Base-by-base conservation (phyloP, 2,888 invertebrate genomes). In the Petrolisthes manimaculis region DNA sequence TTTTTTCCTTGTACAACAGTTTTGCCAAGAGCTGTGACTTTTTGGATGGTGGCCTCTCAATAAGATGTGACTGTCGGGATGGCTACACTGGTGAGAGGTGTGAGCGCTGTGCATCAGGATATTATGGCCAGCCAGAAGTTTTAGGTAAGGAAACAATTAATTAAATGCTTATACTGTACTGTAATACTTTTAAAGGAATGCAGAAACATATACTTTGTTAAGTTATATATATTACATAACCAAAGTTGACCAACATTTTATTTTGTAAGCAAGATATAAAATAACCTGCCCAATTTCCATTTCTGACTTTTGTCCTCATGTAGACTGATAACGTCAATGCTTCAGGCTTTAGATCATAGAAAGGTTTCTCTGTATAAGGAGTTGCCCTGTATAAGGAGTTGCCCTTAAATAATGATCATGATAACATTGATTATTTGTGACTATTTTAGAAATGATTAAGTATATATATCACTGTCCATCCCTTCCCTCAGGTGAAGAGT, bases 71-170 rank as follows among this genome's bases (percentile, higher is more conserved):
- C 84, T 99, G 99, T 93, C 95, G 95, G 91, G 95, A 95, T 0
- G 99, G 98, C 0, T 99, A 99, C 92, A 92, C 93, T 81, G 99
- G 99, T 0, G 95, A 96, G 0, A 94, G 96, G 54, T 99, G 99
- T 93, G 96, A 98, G 91, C 95, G 95, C 84, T 99, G 99, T 93
- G 96, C 96, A 0, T 95, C 97, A 67, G 99, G 99, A 3, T 99
- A 95, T 93, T 99, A 95, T 92, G 99, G 99, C 0, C 93, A 95
- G 83, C 98, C 98, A 0, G 96, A 96, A 92, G 91, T 93, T 14
- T 93, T 94, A 74, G 95, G 95, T 94, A 91, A 84, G 89, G 24
- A n/a, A 56, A 37, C 37, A 37, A 37, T 37, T 37, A 37, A 37
- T 67, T 6, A 37, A 37, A 37, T 0, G 37, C 37, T 37, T 37